Evolutionary conservation across 1,140 invertebrate species (phyloP).

Genomic region (silkworm (Bombyx mori)): DNA sequence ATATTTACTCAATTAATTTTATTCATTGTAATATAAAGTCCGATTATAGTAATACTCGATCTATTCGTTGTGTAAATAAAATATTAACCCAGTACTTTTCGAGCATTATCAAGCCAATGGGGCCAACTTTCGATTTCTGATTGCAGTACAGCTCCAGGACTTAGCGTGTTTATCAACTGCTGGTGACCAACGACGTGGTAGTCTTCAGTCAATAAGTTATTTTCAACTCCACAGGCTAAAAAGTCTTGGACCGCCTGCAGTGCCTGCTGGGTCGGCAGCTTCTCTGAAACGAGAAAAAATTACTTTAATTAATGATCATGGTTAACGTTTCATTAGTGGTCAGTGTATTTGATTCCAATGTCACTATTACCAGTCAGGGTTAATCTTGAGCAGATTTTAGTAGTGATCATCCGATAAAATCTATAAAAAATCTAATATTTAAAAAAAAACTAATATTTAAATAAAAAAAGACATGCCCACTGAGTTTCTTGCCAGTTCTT

Average conservation of each 20-base stretch:
- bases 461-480: too few species aligned
- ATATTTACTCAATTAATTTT: too few species aligned
- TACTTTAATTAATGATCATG: slow-evolving; percentile 18
- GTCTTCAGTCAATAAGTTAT: slow-evolving; percentile 66
- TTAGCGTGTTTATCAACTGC: slow-evolving; percentile 72
- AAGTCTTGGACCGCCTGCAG: slow-evolving; percentile 73
- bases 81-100: background rate
- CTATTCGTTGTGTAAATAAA: too few species aligned
- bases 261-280: slow-evolving; percentile 71
- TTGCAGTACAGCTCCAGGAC: slow-evolving; percentile 75
- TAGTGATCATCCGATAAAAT: background rate
- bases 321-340: too few species aligned
- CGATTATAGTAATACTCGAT: too few species aligned
- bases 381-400: background rate
- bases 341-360: background rate
- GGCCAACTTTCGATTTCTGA: slow-evolving; percentile 72
- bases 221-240: slow-evolving; percentile 72
- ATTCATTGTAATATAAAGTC: too few species aligned
- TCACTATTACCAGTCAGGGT: background rate
- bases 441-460: background rate
- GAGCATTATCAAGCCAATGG: slow-evolving; percentile 47
- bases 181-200: slow-evolving; percentile 75
- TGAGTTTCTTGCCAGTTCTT: too few species aligned
- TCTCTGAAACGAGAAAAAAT: slow-evolving; percentile 55
- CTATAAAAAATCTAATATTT: background rate